Base-by-base conservation (phyloP, 2,113 vertebrate species). In the Alectura lathami region DNA sequence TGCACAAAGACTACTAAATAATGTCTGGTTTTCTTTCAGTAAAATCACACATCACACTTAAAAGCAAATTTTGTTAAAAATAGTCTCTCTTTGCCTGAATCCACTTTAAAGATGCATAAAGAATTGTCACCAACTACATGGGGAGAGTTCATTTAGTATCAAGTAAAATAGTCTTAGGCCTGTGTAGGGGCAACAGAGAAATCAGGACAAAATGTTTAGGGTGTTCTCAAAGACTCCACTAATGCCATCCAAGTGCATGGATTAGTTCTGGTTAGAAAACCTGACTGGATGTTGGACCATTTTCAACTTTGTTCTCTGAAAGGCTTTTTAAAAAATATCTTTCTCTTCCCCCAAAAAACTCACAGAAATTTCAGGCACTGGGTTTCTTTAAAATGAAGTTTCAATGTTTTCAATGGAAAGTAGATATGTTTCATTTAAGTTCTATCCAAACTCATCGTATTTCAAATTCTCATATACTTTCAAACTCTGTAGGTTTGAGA, bases 201-300 rank as follows among this genome's bases (percentile, higher is more conserved):
- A 77, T 74, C 6, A 68, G 36, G 11, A 77, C 10, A 88, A 90
- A 78, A 74, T 34, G 21, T 2, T 4, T 23, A 8, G 4, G 2
- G 4, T 34, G 9, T 34, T 91, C 60, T 78, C 24, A 54, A 67
- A 63, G 42, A 23, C 6, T 4, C 26, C 26, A n/a, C 21, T 3
- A 2, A 32, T 64, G 30, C 11, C 3, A 11, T 56, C 12, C n/a
- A 76, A 62, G 27, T 66, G 24, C 6, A 43, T 38, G 38, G 15
- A 68, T 30, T 40, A 72, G 13, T 26, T 13, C 23, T 60, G 17
- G 23, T 40, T 13, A 70, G 47, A 89, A 83, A 72, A 54, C 6
- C 47, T 17, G 34, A 66, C 17, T 0, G 0, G 5, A 8, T 78
- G 6, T 30, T 77, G 11, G 9, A 59, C 45, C 36, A 12, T 22